phyloP scores from a whole-genome alignment of 1,140 invertebrate species.

The Drosophila repleta region DNA sequence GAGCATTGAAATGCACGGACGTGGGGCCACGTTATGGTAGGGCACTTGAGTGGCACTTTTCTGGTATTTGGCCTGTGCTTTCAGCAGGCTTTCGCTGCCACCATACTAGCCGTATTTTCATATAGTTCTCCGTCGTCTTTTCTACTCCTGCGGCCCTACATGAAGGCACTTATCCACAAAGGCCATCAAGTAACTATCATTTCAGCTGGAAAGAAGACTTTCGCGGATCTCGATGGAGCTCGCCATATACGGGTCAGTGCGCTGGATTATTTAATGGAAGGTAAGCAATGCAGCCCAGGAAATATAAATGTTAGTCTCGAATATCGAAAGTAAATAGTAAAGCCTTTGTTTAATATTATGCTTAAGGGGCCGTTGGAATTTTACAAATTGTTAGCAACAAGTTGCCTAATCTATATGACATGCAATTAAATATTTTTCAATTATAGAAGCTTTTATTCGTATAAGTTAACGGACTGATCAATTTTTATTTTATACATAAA shows the following conservation, averaged over 20 bases:
- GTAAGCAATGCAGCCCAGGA: constrained; percentile 38
- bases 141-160: constrained; percentile 41
- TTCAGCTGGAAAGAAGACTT: constrained; percentile 1
- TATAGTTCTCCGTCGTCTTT: constrained; percentile 40
- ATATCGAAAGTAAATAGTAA: too few species aligned
- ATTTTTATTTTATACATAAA: not conserved
- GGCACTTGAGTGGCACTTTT: constrained; percentile 10
- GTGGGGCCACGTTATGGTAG: constrained; percentile 18
- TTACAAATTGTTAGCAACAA: too few species aligned
- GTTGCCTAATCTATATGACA: too few species aligned
- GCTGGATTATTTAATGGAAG: constrained; percentile 29
- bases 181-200: constrained; percentile 62
- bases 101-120: constrained; percentile 63
- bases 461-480: too few species aligned
- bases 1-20: constrained; percentile 49
- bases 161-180: constrained; percentile 28
- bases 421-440: too few species aligned
- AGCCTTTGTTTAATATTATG: too few species aligned
- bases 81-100: constrained; percentile 27
- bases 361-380: too few species aligned
- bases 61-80: constrained; percentile 24
- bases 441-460: too few species aligned
- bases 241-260: constrained; percentile 51
- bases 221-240: constrained; percentile 50
- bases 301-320: too few species aligned